Base-by-base conservation (phyloP, 2,888 invertebrate species). In the Xestoiulus laeticollis region DNA sequence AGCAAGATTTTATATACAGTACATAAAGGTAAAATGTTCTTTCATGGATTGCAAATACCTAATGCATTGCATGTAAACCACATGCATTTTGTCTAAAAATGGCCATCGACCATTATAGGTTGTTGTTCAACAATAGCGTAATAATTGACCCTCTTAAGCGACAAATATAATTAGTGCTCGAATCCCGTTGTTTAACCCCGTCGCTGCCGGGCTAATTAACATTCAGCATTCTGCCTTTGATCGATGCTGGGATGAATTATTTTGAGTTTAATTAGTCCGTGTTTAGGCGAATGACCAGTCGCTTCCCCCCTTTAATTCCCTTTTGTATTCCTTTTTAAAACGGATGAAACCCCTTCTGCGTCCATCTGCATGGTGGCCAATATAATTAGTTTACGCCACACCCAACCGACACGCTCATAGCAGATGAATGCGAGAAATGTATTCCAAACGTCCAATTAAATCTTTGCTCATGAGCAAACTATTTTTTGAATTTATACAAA, bases 271-370 rank as follows among this genome's bases (percentile, higher is more conserved):
- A 68, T 68, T 68, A 68, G 68, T 3, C 59, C 68, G 26, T 68
- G 68, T 68, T 68, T 68, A 68, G 68, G 68, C 26, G 68, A 12
- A 26, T 26, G n/a, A 68, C 5, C 8, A n/a, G n/a, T 22, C 22
- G 59, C 59, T 68, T 68, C 68, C 68, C 68, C 68, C 68, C 48
- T 68, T 68, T 68, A 68, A 68, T 68, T 68, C 68, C 68, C 68
- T 68, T 68, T 68, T 68, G 68, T 68, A 26, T 68, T 68, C 68
- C 12, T 68, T 68, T 68, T 68, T 26, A 68, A 68, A 68, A 68
- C 68, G 26, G 10, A 12, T n/a, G 6, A 68, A 68, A 68, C 26
- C 68, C 68, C 68, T 68, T 68, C 68, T 26, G n/a, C n/a, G 68
- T 68, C 68, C 68, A 68, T 68, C 68, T 68, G n/a, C n/a, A n/a